These are phyloP conservation scores for Heliothis peltigera DNA, from an alignment of 2,888 invertebrate genomes.

Conservation along the genomic window DNA sequence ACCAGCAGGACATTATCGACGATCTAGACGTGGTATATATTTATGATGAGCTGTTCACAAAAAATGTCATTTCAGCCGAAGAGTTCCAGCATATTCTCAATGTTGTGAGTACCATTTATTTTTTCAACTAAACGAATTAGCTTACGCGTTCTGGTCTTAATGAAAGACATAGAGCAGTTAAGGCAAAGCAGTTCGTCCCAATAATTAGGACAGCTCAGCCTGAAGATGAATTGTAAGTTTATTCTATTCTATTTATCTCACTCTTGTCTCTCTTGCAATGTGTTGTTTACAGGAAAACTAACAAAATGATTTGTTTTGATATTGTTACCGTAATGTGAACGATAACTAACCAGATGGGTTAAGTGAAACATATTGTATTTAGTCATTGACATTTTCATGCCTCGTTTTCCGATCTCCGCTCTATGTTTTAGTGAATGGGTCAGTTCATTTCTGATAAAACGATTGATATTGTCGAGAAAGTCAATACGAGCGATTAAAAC, in stretches of 20 bases:
- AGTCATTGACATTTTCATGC: too few relatives aligned
- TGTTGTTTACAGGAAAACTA: not conserved
- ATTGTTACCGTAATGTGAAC: not conserved
- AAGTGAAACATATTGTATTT: too few relatives aligned
- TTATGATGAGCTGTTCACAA: slow-evolving; percentile 83
- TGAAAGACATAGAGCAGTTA: not conserved
- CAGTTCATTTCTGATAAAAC: too few relatives aligned
- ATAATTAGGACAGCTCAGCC: not conserved
- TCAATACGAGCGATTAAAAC: too few relatives aligned
- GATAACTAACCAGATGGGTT: not conserved
- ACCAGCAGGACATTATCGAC: slow-evolving; percentile 82
- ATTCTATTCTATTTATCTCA: not conserved
- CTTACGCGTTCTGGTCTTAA: not conserved
- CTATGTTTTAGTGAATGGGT: not conserved
- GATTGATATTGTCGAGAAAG: too few relatives aligned
- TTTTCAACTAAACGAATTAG: not conserved
- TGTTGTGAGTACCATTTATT: slow-evolving; percentile 69
- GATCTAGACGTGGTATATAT: slow-evolving; percentile 87
- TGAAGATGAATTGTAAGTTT: not conserved
- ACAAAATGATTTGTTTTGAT: not conserved
- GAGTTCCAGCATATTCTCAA: slow-evolving; percentile 77
- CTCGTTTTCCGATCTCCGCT: too few relatives aligned
- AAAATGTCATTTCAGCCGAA: slow-evolving; percentile 77
- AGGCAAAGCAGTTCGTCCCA: not conserved
- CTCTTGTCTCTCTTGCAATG: not conserved